These are phyloP conservation scores for Simalia tracyae DNA, from an alignment of 2,797 vertebrate species.

Conservation along the genomic window DNA sequence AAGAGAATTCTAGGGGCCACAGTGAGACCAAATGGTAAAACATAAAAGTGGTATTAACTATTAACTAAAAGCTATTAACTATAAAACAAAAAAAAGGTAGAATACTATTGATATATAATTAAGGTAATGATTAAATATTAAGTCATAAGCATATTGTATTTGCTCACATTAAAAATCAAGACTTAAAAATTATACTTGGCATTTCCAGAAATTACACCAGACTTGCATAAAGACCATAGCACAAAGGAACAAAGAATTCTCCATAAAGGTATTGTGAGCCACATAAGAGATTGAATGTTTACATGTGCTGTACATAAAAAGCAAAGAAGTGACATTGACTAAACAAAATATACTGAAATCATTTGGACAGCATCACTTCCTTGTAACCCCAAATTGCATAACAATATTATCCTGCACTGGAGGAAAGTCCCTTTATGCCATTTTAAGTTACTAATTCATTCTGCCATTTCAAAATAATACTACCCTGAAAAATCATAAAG, in stretches of 20 bases:
- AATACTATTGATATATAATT: not conserved
- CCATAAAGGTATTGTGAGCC: not conserved
- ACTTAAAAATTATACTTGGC: not conserved
- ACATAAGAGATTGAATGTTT: not conserved
- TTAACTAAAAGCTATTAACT: not conserved
- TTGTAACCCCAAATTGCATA: not conserved
- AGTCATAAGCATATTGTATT: not conserved
- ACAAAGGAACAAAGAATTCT: not conserved
- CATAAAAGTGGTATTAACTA: not conserved
- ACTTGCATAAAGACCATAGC: not conserved
- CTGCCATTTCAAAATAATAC: not conserved
- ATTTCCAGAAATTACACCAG: not conserved
- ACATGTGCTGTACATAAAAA: not conserved
- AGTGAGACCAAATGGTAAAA: not conserved
- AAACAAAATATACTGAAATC: not conserved
- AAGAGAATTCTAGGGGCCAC: not conserved
- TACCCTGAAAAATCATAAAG: not conserved
- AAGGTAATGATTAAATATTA: not conserved
- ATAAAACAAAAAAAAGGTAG: not conserved
- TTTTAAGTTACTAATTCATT: not conserved
- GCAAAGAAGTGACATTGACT: not conserved
- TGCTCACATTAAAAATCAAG: not conserved
- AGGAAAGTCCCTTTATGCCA: not conserved
- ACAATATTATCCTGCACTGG: not conserved
- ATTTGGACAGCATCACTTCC: not conserved